Conservation (phyloP, 2,797 vertebrate species). For the Sternotherus odoratus region DNA sequence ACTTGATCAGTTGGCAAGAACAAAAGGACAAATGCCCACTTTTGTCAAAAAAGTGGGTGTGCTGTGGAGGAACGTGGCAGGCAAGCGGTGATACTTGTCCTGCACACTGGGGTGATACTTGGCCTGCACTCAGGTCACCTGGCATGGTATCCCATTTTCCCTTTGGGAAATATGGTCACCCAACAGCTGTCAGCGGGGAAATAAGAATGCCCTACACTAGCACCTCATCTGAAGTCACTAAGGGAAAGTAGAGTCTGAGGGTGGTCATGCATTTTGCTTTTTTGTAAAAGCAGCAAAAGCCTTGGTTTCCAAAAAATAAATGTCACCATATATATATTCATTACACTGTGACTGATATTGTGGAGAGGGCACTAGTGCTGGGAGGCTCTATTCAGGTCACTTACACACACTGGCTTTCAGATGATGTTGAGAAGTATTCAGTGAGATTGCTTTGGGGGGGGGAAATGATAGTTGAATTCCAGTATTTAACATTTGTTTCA, state of each 20-base stretch:
- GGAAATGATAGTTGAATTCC: neutral
- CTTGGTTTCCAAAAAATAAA: neutral
- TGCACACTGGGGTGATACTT: too few relatives aligned
- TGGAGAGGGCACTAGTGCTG: neutral
- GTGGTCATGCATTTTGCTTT: neutral
- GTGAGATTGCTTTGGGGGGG: accelerated
- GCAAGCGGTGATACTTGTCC: too few relatives aligned
- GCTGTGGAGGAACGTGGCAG: too few relatives aligned
- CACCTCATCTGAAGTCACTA: neutral
- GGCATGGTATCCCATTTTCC: too few relatives aligned
- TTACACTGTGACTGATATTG: neutral
- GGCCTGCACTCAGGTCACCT: too few relatives aligned
- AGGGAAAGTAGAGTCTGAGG: neutral
- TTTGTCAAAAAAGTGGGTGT: too few relatives aligned
- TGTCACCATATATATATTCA: neutral
- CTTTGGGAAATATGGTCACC: too few relatives aligned
- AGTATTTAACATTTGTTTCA: neutral
- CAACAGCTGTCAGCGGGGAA: neutral
- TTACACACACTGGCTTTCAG: too few relatives aligned
- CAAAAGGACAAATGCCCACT: too few relatives aligned
- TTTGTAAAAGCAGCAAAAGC: neutral
- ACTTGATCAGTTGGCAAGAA: too few relatives aligned
- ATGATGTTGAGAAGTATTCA: neutral
- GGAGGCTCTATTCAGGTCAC: neutral
- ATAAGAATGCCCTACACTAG: neutral